A percentile compares a stretch with the other conserved stretches of the same genome.
These are phyloP conservation scores for Zaprionus africanus DNA, from an alignment of 1,140 invertebrate species.

Conservation along the genomic window DNA sequence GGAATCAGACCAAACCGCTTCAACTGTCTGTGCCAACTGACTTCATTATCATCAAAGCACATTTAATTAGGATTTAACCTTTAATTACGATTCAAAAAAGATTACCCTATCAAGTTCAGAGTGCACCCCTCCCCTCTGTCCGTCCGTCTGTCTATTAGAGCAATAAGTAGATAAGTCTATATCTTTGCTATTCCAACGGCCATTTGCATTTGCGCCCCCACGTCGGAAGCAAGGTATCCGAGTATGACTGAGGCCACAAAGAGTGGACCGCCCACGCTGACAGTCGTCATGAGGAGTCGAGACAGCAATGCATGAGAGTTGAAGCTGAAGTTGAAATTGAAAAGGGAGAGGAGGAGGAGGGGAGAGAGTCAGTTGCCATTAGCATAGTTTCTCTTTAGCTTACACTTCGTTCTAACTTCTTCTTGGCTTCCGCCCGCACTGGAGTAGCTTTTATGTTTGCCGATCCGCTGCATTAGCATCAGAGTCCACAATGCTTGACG, in stretches of 20 bases:
- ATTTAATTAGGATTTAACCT: conserved; percentile 80
- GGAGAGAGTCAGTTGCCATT: neutral
- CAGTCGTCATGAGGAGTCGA: neutral
- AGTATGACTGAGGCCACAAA: conserved; percentile 46
- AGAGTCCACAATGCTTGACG: no score
- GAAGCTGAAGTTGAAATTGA: neutral
- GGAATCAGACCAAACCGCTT: neutral
- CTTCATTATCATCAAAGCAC: conserved; percentile 37
- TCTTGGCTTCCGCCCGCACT: neutral
- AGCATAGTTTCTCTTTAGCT: neutral
- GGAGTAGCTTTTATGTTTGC: neutral
- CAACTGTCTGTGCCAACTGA: neutral
- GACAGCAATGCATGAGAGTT: neutral
- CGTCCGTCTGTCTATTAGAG: conserved; percentile 1
- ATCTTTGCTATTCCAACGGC: conserved; percentile 27
- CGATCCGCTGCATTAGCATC: no score
- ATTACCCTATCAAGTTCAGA: conserved; percentile 69
- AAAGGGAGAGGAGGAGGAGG: neutral
- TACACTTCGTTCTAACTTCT: neutral
- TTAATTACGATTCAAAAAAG: conserved; percentile 81
- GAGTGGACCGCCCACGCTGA: conserved; percentile 15
- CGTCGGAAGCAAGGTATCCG: neutral
- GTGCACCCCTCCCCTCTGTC: conserved; percentile 18
- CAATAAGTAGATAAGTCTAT: conserved; percentile 7
- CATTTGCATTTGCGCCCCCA: conserved; percentile 25